These are phyloP conservation scores for Ceratitis capitata DNA, from an alignment of 1,140 invertebrate species.

Conservation along the genomic window DNA sequence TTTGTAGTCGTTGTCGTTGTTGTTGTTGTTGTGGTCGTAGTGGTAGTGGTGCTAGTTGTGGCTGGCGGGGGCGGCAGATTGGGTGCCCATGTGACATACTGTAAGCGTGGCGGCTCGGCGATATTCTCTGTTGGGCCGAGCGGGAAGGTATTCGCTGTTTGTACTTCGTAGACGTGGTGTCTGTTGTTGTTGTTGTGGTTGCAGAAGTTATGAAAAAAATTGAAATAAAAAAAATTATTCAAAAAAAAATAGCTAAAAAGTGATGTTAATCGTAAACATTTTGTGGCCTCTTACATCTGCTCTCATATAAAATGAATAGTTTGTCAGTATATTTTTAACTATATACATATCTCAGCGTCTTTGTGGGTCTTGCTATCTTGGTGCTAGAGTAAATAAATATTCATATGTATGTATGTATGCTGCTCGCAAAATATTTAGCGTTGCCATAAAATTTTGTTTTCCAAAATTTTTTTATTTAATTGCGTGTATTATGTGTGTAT, in stretches of 20 bases:
- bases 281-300: background rate
- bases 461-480: background rate
- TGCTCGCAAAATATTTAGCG: background rate
- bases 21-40: constrained; percentile 24
- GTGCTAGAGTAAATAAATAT: background rate
- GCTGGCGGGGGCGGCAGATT: constrained; percentile 56
- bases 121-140: constrained; percentile 73
- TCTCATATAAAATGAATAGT: background rate
- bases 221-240: background rate
- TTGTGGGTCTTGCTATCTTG: background rate
- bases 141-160: constrained; percentile 73
- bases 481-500: background rate
- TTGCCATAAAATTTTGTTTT: background rate
- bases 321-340: too few relatives aligned
- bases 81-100: constrained; percentile 78
- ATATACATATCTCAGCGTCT: too few relatives aligned
- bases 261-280: background rate
- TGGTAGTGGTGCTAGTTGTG: constrained; percentile 26
- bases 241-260: background rate
- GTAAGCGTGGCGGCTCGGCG: constrained; percentile 71
- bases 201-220: background rate
- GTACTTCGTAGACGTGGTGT: constrained; percentile 80
- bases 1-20: constrained; percentile 22
- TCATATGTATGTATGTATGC: background rate
- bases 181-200: constrained; percentile 51